Evolutionary conservation across 2,113 vertebrate genomes (phyloP).

Genomic region (Amphiprion ocellaris): DNA sequence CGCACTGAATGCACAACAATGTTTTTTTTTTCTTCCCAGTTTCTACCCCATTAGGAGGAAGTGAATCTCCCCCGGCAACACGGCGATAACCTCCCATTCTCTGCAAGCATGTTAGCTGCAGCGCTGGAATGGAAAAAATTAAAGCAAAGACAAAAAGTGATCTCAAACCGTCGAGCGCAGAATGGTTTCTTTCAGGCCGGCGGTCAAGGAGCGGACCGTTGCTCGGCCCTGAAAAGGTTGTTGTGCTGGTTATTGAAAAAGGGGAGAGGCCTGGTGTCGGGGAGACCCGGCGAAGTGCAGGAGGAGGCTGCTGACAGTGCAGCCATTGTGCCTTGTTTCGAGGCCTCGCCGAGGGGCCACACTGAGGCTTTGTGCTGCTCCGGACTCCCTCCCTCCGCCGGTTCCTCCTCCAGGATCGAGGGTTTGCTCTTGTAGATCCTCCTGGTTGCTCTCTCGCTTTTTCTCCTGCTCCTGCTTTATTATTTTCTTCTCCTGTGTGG

Average conservation of each 20-base stretch:
- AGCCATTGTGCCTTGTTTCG: constrained; percentile 73
- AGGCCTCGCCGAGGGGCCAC: constrained; percentile 64
- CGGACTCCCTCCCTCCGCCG: constrained; percentile 30
- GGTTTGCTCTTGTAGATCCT: constrained; percentile 7
- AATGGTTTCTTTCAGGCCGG: constrained; percentile 62
- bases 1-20: constrained; percentile 33
- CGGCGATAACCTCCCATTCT: constrained; percentile 33
- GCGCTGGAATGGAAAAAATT: constrained; percentile 16
- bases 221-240: constrained; percentile 68
- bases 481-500: neutral
- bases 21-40: constrained; percentile 36
- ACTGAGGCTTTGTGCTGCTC: constrained; percentile 70
- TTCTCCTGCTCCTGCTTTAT: neutral
- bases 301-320: constrained; percentile 68
- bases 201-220: constrained; percentile 50
- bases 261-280: constrained; percentile 55
- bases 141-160: constrained; percentile 5
- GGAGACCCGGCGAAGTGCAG: constrained; percentile 58
- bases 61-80: constrained; percentile 17
- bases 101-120: neutral
- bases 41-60: constrained; percentile 35
- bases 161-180: constrained; percentile 46
- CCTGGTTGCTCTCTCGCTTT: neutral
- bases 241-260: constrained; percentile 67
- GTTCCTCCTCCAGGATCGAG: constrained; percentile 34